phyloP scores from a whole-genome alignment of 2,797 vertebrate species.

The Erithacus rubecula region DNA sequence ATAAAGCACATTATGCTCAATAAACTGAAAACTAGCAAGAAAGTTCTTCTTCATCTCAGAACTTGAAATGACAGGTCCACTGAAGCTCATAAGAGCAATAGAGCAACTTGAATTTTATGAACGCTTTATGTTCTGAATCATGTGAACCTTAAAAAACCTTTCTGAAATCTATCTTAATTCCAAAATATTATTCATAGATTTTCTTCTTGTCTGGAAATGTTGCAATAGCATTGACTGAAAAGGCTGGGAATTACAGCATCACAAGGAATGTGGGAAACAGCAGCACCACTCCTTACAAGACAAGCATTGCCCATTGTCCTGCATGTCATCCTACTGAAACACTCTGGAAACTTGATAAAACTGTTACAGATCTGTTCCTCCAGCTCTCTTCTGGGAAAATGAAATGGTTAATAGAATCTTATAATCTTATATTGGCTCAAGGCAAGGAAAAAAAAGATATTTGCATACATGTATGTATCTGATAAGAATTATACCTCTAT shows the following conservation, averaged over 20 bases:
- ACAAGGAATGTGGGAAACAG: background rate
- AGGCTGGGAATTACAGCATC: background rate
- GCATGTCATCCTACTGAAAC: background rate
- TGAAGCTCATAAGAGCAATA: background rate
- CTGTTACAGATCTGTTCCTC: background rate
- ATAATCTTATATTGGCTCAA: background rate
- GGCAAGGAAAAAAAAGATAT: background rate
- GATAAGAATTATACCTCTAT: background rate
- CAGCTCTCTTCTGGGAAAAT: background rate
- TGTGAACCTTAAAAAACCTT: background rate
- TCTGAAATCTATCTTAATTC: background rate
- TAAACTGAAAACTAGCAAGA: background rate
- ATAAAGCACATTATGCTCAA: background rate
- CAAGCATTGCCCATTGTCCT: background rate
- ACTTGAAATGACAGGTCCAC: background rate
- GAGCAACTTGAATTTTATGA: background rate
- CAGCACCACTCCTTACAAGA: fast-evolving
- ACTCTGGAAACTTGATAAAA: background rate
- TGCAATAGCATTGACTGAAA: background rate
- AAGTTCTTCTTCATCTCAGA: background rate
- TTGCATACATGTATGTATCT: background rate
- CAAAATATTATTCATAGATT: background rate
- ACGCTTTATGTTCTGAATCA: background rate
- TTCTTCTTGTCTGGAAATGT: background rate
- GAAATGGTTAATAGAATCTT: background rate